phyloP scores from a whole-genome alignment of 2,113 vertebrate species.

The Hippocampus comes region DNA sequence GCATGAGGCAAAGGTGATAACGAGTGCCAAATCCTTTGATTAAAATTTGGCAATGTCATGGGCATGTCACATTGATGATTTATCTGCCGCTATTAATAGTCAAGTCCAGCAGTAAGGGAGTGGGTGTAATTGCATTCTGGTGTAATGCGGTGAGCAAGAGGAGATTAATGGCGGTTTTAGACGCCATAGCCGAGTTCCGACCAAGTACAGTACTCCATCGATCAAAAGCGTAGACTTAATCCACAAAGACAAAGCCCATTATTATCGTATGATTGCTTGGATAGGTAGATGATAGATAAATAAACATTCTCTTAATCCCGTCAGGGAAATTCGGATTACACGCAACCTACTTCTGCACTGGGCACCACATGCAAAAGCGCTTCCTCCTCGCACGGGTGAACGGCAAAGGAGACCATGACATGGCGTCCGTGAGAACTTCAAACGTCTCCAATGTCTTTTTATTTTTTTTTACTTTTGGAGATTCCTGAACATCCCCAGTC shows the following conservation, averaged over 20 bases:
- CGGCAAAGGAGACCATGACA: too few relatives aligned
- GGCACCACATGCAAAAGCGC: too few relatives aligned
- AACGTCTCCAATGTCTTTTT: too few relatives aligned
- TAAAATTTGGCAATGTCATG: conserved; percentile 37
- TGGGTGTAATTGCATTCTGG: conserved; percentile 51
- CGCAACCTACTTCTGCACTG: not conserved
- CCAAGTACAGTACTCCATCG: not conserved
- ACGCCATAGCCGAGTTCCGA: not conserved
- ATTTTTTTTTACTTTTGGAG: too few relatives aligned
- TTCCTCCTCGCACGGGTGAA: too few relatives aligned
- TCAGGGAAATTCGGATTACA: not conserved
- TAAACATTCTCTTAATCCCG: not conserved
- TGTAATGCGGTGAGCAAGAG: conserved; percentile 34
- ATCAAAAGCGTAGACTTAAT: not conserved
- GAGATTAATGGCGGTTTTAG: conserved; percentile 3
- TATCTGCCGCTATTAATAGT: conserved; percentile 53
- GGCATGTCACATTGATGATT: conserved; percentile 52
- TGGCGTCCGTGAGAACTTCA: too few relatives aligned
- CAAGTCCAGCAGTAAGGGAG: conserved; percentile 28
- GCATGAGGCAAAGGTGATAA: not conserved
- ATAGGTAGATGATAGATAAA: not conserved
- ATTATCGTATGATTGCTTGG: not conserved
- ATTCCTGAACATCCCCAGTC: too few relatives aligned
- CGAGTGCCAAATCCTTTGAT: conserved; percentile 19
- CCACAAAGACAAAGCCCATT: not conserved